Evolutionary conservation across 1,140 invertebrate genomes (phyloP).

Genomic region (Myzus persicae): DNA sequence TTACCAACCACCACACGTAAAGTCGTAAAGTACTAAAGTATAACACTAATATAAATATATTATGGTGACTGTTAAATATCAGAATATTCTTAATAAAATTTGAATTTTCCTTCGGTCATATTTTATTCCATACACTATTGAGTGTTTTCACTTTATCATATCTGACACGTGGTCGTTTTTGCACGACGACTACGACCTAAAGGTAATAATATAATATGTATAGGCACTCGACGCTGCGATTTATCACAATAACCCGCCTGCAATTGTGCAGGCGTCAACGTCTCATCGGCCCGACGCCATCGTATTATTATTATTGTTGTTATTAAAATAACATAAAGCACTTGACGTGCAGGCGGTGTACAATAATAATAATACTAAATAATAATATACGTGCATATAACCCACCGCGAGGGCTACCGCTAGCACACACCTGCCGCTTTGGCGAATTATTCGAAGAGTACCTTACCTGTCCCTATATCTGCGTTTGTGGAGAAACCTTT

Average conservation of each 20-base stretch:
- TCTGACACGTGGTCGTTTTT: neutral
- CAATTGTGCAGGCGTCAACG: conserved; percentile 41
- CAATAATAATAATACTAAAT: neutral
- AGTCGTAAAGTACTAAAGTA: no score
- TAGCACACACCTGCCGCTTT: neutral
- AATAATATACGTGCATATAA: conserved; percentile 1
- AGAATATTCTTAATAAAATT: neutral
- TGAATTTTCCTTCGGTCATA: neutral
- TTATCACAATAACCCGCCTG: conserved; percentile 7
- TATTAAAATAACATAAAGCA: conserved; percentile 19
- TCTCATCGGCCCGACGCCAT: conserved; percentile 3
- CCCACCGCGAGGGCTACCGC: neutral
- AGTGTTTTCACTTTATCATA: neutral
- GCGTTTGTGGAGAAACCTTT: neutral
- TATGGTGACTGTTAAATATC: neutral
- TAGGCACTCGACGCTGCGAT: neutral
- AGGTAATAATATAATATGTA: neutral
- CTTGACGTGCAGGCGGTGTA: neutral
- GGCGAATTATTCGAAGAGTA: neutral
- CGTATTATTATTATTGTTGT: conserved; percentile 8
- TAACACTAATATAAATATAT: no score
- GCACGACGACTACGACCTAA: neutral
- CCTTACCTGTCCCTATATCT: neutral
- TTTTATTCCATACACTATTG: neutral
- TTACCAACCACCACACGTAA: neutral